Percentiles rank a stretch among this genome's conserved stretches.
phyloP scores from a whole-genome alignment of 1,140 invertebrate genomes.

The Charaxes varanes region DNA sequence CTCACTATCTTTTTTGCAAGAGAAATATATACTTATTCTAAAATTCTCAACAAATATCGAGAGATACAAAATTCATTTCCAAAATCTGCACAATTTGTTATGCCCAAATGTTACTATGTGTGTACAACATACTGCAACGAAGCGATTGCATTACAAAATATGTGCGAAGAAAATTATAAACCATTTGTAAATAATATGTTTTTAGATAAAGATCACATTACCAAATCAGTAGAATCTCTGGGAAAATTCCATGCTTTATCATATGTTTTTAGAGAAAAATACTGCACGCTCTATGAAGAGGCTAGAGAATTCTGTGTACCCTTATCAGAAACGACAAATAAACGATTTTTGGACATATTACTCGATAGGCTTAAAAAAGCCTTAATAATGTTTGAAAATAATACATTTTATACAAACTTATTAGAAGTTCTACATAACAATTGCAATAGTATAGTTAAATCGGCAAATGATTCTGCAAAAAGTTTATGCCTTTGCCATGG shows the following conservation, averaged over 20 bases:
- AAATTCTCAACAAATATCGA: constrained; percentile 33
- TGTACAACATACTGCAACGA: constrained; percentile 48
- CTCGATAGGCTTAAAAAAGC: constrained; percentile 49
- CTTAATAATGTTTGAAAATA: constrained; percentile 35
- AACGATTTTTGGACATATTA: constrained; percentile 48
- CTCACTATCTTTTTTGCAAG: constrained; percentile 47
- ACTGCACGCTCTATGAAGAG: constrained; percentile 30
- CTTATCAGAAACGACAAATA: constrained; percentile 36
- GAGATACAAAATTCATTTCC: constrained; percentile 25
- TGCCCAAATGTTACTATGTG: constrained; percentile 46
- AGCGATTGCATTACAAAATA: constrained; percentile 49
- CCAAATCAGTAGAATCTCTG: constrained; percentile 37
- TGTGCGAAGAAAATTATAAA: constrained; percentile 38
- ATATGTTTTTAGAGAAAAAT: constrained; percentile 38
- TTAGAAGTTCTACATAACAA: constrained; percentile 34
- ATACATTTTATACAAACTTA: constrained; percentile 30
- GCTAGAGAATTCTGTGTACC: constrained; percentile 40
- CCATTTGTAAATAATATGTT: constrained; percentile 38
- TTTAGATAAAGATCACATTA: constrained; percentile 44
- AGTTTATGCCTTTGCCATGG: constrained; percentile 51
- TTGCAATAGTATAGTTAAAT: constrained; percentile 33
- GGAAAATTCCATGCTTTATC: constrained; percentile 54
- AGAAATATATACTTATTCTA: constrained; percentile 52
- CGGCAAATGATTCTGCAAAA: constrained; percentile 17
- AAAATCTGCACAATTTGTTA: constrained; percentile 19